Evolutionary conservation across 2,113 vertebrate genomes (phyloP).

Genomic region (Phycodurus eques): DNA sequence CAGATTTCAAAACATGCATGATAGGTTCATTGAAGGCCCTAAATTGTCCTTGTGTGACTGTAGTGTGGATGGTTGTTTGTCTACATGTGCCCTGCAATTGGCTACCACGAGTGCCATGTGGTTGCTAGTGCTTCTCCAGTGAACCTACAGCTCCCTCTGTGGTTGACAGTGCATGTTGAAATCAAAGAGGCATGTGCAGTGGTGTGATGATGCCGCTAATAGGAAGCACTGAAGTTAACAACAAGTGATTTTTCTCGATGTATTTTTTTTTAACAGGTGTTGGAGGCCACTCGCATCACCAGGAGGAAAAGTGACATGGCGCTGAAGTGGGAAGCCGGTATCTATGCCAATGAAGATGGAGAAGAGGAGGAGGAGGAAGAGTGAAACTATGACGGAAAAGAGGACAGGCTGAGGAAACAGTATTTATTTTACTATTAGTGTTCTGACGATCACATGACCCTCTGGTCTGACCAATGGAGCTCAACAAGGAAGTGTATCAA

Average conservation of each 20-base stretch:
- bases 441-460: conserved; percentile 49
- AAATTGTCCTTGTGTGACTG: too few relatives aligned
- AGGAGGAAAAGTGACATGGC: conserved; percentile 95
- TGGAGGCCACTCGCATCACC: conserved; percentile 93
- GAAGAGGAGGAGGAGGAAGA: conserved; percentile 72
- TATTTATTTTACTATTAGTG: conserved; percentile 63
- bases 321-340: conserved; percentile 91
- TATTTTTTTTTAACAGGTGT: conserved; percentile 77
- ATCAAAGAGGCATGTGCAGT: conserved; percentile 6
- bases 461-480: conserved; percentile 12
- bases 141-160: conserved; percentile 26
- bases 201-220: conserved; percentile 7
- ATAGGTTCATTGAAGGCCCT: too few relatives aligned
- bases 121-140: not conserved
- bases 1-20: too few relatives aligned
- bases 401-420: conserved; percentile 46
- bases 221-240: not conserved
- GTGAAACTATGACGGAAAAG: conserved; percentile 12
- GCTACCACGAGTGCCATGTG: not conserved
- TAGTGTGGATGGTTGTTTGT: too few relatives aligned
- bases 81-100: too few relatives aligned
- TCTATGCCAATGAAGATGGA: conserved; percentile 91
- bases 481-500: conserved; percentile 8
- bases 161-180: conserved; percentile 49
- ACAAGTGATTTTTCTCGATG: not conserved